Evolutionary conservation across 1,140 invertebrate genomes (phyloP), one percentile per base, ranked within the genome.

Genomic region (Hydropsyche tenuis): DNA sequence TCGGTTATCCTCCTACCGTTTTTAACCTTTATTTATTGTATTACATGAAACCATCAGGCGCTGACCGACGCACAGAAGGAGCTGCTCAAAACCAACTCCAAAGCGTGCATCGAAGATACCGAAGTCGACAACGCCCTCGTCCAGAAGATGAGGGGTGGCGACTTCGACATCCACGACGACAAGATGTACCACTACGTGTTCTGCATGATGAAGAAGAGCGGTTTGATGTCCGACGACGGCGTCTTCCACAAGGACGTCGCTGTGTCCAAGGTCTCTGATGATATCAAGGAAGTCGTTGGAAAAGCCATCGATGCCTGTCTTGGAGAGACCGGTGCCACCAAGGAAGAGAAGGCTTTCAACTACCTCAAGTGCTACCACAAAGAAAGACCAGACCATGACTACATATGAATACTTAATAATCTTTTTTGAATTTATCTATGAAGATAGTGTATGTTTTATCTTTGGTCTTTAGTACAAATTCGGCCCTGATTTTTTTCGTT

Each of bases 361-460:
- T 75, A 65, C 43, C 18, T 69, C 45, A 75, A 75, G 23, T 75
- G 73, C 62, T 75, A 75, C 69, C 69, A 75, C 60, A 43, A 25
- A 9, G 73, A 64, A 16, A 64, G 63, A 30, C 73, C 73, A 30
- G 18, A 71, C 46, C 73, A 75, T 25, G 73, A 51, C 1, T 4
- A 71, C 60, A 60, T 65, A 18, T 75, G 70, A 74, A 64, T 18
- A 20, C 14, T 11, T 30, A 5, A n/a, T n/a, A n/a, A n/a, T n/a
- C n/a, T n/a, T n/a, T n/a, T n/a, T 9, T 9, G 7, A 45, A 45
- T 45, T 45, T 9, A 45, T 9, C n/a, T n/a, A n/a, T n/a, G n/a
- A n/a, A n/a, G n/a, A n/a, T n/a, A n/a, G n/a, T n/a, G n/a, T n/a
- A n/a, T n/a, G n/a, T n/a, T n/a, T n/a, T n/a, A n/a, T n/a, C n/a